Evolutionary conservation across 2,113 vertebrate species (phyloP).

Genomic region (Onychostruthus taczanowskii): DNA sequence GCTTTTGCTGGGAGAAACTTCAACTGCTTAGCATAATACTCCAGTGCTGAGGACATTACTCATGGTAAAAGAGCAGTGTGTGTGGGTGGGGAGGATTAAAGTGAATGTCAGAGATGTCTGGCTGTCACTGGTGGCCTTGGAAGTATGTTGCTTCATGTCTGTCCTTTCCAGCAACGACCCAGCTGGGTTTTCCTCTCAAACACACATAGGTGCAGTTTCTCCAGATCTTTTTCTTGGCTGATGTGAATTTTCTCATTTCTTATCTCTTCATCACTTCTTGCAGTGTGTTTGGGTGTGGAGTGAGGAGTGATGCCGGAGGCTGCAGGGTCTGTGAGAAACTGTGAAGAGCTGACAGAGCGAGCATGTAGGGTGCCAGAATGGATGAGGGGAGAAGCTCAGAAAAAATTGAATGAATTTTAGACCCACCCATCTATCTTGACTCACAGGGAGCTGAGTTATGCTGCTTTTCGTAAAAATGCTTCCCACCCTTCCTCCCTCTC

Average conservation of each 20-base stretch:
- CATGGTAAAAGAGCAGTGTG: conserved; percentile 1
- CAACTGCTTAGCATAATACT: background rate
- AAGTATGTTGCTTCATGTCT: background rate
- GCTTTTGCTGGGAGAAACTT: conserved; percentile 25
- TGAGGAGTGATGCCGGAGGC: background rate
- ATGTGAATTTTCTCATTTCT: background rate
- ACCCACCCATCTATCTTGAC: background rate
- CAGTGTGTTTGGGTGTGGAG: background rate
- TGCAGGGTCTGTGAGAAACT: background rate
- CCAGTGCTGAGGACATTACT: background rate
- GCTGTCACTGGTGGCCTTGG: background rate
- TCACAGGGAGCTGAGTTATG: background rate
- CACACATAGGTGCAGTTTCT: background rate
- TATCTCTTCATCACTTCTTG: background rate
- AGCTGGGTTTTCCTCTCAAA: background rate
- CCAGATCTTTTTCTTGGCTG: background rate
- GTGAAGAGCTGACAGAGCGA: background rate
- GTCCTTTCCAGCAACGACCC: background rate
- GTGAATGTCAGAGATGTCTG: conserved; percentile 1
- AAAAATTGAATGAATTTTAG: background rate
- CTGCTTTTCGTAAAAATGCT: background rate
- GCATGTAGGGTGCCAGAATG: background rate
- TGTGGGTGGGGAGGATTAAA: conserved; percentile 35
- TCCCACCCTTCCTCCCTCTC: background rate
- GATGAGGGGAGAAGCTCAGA: background rate